Conservation (phyloP, 2,113 vertebrate genomes). For the Penelope pileata region DNA sequence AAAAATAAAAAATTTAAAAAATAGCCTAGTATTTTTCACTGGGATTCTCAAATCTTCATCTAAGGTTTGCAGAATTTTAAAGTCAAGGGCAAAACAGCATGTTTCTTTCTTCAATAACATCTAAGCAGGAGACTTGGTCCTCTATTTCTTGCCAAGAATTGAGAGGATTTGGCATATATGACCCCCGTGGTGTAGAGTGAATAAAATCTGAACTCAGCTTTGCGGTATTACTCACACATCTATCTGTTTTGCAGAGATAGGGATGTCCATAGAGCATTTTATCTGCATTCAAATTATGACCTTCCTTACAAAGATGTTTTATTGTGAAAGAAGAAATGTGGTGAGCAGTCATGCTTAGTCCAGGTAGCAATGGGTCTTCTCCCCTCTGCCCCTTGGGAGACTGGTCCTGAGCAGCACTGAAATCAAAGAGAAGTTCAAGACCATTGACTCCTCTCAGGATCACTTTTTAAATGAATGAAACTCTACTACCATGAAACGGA, state of each 20-base stretch:
- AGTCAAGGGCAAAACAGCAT: background rate
- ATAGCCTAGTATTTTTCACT: background rate
- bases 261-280: accelerated
- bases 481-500: background rate
- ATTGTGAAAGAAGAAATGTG: background rate
- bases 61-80: background rate
- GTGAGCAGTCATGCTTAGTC: accelerated
- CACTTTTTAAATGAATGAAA: background rate
- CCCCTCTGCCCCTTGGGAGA: background rate
- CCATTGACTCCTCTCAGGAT: background rate
- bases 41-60: background rate
- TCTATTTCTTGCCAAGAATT: background rate
- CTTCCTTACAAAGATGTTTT: background rate
- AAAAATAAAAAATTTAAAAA: background rate
- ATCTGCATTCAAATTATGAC: background rate
- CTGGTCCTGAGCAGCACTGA: background rate
- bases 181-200: background rate
- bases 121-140: background rate
- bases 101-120: background rate
- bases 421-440: background rate
- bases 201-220: background rate
- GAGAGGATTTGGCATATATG: background rate
- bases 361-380: background rate
- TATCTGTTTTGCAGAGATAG: background rate
- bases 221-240: background rate